These are phyloP conservation scores for Atopsyche davidsoni DNA, from an alignment of 1,140 invertebrate species.

Conservation along the genomic window DNA sequence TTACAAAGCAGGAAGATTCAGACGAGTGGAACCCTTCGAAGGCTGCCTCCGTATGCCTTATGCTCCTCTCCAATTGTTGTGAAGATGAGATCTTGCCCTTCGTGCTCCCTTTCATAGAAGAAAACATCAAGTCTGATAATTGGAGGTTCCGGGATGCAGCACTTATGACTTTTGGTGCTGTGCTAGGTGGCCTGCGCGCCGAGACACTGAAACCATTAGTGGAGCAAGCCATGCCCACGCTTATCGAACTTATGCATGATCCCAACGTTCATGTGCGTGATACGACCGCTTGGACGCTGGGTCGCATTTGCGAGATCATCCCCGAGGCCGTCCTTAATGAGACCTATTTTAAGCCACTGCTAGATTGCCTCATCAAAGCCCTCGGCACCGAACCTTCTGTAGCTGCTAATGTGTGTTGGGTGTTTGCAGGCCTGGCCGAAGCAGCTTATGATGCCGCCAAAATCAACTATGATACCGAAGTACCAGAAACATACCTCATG, in stretches of 20 bases:
- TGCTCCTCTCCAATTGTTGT: constrained; percentile 94
- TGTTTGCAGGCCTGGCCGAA: constrained; percentile 94
- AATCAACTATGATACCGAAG: constrained; percentile 60
- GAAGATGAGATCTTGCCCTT: constrained; percentile 95
- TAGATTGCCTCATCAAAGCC: constrained; percentile 86
- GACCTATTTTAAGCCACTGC: constrained; percentile 72
- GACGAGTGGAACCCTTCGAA: constrained; percentile 99
- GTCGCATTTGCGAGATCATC: constrained; percentile 94
- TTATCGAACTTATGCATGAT: constrained; percentile 94
- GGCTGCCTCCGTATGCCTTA: constrained; percentile 98
- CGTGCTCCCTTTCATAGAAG: constrained; percentile 95
- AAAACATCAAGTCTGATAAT: constrained; percentile 88
- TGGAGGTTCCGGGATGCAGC: constrained; percentile 97
- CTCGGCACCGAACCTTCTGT: constrained; percentile 91
- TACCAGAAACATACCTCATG: constrained; percentile 90
- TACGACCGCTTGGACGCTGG: constrained; percentile 97
- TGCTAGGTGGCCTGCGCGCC: constrained; percentile 88
- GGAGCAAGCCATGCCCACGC: constrained; percentile 91
- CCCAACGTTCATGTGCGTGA: constrained; percentile 88
- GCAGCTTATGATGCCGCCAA: constrained; percentile 86
- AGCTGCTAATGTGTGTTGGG: constrained; percentile 99
- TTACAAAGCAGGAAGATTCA: constrained; percentile 98
- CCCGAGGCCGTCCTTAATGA: constrained; percentile 94
- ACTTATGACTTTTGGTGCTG: constrained; percentile 97
- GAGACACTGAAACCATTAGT: constrained; percentile 86